Base-by-base conservation (phyloP, 2,797 vertebrate species). In the Oreortyx pictus region DNA sequence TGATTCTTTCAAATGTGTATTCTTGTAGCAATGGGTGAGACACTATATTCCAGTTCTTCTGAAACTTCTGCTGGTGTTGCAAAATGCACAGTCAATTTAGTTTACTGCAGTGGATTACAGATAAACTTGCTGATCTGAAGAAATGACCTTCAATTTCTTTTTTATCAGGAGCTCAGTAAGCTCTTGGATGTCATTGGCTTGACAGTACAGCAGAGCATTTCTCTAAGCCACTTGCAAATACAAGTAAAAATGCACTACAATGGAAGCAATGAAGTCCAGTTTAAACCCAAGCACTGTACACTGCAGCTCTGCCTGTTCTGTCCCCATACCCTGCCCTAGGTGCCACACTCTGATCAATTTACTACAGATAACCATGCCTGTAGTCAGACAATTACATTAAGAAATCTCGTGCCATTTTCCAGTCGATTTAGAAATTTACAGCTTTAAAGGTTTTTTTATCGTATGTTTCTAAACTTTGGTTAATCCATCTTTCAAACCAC, bases 131-230 rank as follows among this genome's bases (percentile, higher is more conserved):
- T 91, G 84, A 92, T 87, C 68, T 93, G 72, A 80, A 87, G 52
- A 90, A 87, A 29, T 68, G 75, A 95, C 92, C 90, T 96, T 94
- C 90, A 94, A 66, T 90, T 88, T 89, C 86, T 82, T 86, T 90
- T 90, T 92, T 80, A 91, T 86, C 79, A 66, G 61, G 85, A 94
- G 54, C 67, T 92, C 86, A 79, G 31, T 50, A 82, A 93, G 66
- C 46, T 89, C 86, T 77, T 83, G 47, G 59, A 71, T 88, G 70
- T 74, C 71, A 88, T 61, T 74, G 39, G 33, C 80, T 82, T 87
- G 83, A 78, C 71, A 94, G 72, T 57, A 54, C 3, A 2, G 59
- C 37, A 83, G 35, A 88, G 7, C 31, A 56, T 56, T 90, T 72
- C 60, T 79, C 31, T 79, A 85, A 57, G 65, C 78, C 44, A 29